A percentile compares a stretch with the other conserved stretches of the same genome.
phyloP scores from a whole-genome alignment of 1,140 invertebrate genomes.

The Drosophila micromelanica region DNA sequence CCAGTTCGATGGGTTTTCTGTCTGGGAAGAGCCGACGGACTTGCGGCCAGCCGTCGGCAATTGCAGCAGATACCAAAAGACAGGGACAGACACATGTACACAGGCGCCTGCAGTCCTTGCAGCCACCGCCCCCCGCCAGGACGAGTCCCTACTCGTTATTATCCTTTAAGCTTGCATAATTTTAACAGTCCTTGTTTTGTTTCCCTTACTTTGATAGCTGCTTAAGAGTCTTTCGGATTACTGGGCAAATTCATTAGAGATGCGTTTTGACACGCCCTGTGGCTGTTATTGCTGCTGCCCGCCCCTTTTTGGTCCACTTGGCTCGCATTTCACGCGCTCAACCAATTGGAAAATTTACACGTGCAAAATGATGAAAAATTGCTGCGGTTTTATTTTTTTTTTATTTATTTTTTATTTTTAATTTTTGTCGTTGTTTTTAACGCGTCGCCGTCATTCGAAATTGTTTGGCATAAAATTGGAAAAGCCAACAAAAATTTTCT shows the following conservation, averaged over 20 bases:
- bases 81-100: background rate
- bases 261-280: conserved; percentile 15
- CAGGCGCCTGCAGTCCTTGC: too few species aligned
- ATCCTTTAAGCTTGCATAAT: background rate
- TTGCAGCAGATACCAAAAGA: conserved; percentile 3
- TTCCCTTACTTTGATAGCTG: conserved; percentile 14
- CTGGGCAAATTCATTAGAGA: conserved; percentile 11
- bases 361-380: conserved; percentile 84
- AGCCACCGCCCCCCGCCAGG: too few species aligned
- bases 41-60: conserved; percentile 16
- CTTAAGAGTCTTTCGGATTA: background rate
- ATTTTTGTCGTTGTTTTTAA: conserved; percentile 36
- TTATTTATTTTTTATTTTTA: conserved; percentile 50
- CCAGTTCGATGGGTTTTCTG: background rate
- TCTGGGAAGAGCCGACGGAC: background rate
- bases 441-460: conserved; percentile 48
- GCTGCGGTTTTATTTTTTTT: conserved; percentile 78
- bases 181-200: too few species aligned
- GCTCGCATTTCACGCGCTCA: conserved; percentile 67
- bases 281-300: too few species aligned
- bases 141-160: background rate
- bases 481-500: conserved; percentile 68
- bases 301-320: background rate
- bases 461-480: conserved; percentile 72
- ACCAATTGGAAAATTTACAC: conserved; percentile 84